Base-by-base conservation (phyloP, 2,888 invertebrate genomes). In the Leucoma salicis region DNA sequence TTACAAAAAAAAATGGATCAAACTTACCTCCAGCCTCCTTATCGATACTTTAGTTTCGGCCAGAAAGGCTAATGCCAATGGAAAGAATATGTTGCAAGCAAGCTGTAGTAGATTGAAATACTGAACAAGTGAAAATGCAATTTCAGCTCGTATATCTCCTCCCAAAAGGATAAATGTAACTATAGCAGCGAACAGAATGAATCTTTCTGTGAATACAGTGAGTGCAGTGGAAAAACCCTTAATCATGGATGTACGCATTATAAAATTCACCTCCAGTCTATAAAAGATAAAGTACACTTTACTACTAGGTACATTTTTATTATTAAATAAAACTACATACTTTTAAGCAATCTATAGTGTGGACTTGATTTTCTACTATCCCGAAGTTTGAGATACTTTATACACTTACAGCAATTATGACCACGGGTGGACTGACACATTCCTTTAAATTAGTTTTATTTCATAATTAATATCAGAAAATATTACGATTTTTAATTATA, bases 171-270 rank as follows among this genome's bases (percentile, higher is more conserved):
- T 94, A 61, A 93, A 96, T 0, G 94, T 91, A 24, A 96, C 90
- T 36, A 98, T 88, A 1, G 96, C 95, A 32, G 95, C 90, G 72
- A 94, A 96, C 10, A 97, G 82, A 12, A 97, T 95, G 48, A 96
- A 92, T 45, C 97, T 93, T 65, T 96, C 95, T 0, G 96, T 95
- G 67, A 96, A 97, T 13, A 97, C 94, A 67, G 93, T 93, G 49
- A 92, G 70, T 0, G 93, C 92, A 21, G 92, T 82, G 4, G 92
- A 92, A 56, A 94, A 91, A 0, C 92, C 94, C 66, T 92, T 90
- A 45, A 94, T 91, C 81, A 93, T 93, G 0, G 94, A 93, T 4
- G 93, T 93, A 41, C 90, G 82, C 52, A 91, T 87, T 39, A 95
- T 90, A 36, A 92, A 91, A 46, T 91, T 88, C n/a, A 96, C 92